Percentiles rank a stretch among this genome's conserved stretches.
These are phyloP conservation scores for Dermatemys mawii DNA, from an alignment of 2,113 vertebrate species.

Conservation along the genomic window DNA sequence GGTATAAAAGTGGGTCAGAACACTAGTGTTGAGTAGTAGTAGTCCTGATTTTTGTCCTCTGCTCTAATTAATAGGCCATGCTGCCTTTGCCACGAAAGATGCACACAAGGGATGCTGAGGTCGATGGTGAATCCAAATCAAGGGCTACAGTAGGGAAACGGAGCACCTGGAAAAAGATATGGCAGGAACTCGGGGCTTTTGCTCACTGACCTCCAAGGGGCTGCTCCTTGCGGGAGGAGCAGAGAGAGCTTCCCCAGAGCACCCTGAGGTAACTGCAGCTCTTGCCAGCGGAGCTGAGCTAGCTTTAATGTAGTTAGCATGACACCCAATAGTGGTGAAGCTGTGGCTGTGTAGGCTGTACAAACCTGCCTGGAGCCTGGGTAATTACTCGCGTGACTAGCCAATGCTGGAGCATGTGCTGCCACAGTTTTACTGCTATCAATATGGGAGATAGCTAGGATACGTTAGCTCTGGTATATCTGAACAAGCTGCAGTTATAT, in stretches of 20 bases:
- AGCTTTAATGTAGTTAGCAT: background rate
- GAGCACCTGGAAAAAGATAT: background rate
- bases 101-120: background rate
- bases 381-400: background rate
- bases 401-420: background rate
- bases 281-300: background rate
- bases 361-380: background rate
- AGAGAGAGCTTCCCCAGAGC: background rate
- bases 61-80: background rate
- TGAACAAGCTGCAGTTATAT: too few relatives aligned
- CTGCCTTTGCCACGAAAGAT: background rate
- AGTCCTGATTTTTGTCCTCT: background rate
- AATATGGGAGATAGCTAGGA: background rate
- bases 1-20: background rate
- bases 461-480: background rate
- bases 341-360: background rate
- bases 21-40: background rate
- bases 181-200: background rate
- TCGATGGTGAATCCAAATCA: background rate
- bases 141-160: background rate
- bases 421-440: background rate
- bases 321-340: background rate
- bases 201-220: background rate
- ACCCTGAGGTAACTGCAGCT: background rate
- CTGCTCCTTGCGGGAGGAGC: background rate